Evolutionary conservation across 2,888 invertebrate species (phyloP), one percentile per base, ranked within the genome.

Genomic region (Amblyteles armatorius): DNA sequence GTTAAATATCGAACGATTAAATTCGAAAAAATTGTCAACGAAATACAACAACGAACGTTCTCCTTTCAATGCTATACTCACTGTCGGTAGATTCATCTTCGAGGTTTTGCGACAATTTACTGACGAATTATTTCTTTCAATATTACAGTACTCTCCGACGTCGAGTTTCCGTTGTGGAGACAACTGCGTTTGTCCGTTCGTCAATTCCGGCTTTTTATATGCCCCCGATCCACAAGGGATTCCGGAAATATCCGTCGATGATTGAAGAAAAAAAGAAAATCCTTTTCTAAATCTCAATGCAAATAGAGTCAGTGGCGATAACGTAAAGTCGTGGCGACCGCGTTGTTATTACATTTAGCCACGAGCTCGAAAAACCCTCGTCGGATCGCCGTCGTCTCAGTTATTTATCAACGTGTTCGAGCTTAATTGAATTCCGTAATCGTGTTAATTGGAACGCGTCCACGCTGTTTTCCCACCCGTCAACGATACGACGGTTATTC

Each of bases 391-490:
- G 60, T 63, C 60, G 60, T n/a, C 29, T 63, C 60, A 29, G 29
- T 16, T 33, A 63, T 13, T 19, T 72, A 22, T 69, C 48, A 33
- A 57, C 55, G 67, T 57, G 50, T 65, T 72, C 16, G 50, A 60
- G 68, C 87, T 90, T 91, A 88, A 89, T 88, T 90, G 86, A 88
- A 91, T 90, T 89, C 86, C 83, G 82, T 88, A 89, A 90, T 90
- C 89, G 85, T 78, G 68, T 69, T 85, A 87, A 88, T 88, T 86
- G 65, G 74, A 85, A 83, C 80, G 69, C 80, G 63, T 77, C 74
- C 26, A 71, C 60, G 69, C 36, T 26, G 4, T 36, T 36, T 22
- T 72, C 40, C 65, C 60, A 63, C 52, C 40, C 13, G 7, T 33
- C 29, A 11, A 19, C 68, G 72, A 50, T 63, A 68, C 36, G 60